Evolutionary conservation across 2,888 invertebrate genomes (phyloP).

Genomic region (Malacosoma neustria): DNA sequence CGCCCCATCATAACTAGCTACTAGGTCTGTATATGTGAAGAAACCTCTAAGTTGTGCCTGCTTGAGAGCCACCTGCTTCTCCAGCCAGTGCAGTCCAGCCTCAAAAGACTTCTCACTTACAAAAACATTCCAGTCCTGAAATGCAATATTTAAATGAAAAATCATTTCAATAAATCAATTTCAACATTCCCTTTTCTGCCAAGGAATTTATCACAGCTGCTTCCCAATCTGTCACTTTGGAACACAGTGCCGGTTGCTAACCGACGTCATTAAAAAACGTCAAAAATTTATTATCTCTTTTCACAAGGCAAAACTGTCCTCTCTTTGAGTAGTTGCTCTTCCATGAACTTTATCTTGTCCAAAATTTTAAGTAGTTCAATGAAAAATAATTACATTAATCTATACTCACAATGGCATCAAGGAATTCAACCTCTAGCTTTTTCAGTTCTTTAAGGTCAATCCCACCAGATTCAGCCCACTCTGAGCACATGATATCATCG

Average conservation of each 20-base stretch:
- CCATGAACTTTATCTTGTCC: too few relatives aligned
- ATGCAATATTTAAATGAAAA: too few relatives aligned
- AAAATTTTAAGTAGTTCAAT: not conserved
- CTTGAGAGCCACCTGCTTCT: conserved; percentile 81
- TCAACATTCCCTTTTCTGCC: too few relatives aligned
- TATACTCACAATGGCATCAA: conserved; percentile 88
- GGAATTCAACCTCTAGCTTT: conserved; percentile 89
- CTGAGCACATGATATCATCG: conserved; percentile 91
- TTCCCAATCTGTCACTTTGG: too few relatives aligned
- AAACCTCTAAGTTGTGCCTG: conserved; percentile 84
- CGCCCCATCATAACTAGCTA: conserved; percentile 66
- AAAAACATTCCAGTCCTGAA: conserved; percentile 90
- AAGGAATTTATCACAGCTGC: too few relatives aligned
- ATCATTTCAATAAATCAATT: too few relatives aligned
- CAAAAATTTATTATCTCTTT: too few relatives aligned
- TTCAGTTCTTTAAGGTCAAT: conserved; percentile 85
- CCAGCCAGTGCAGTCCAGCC: conserved; percentile 79
- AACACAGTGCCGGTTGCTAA: too few relatives aligned
- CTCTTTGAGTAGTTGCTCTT: too few relatives aligned
- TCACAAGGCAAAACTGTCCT: too few relatives aligned
- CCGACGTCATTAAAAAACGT: too few relatives aligned
- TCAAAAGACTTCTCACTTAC: conserved; percentile 86
- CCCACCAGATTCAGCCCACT: conserved; percentile 93
- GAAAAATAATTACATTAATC: not conserved
- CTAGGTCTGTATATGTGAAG: conserved; percentile 88